A percentile compares a stretch with the other conserved stretches of the same genome.
phyloP scores from a whole-genome alignment of 2,888 invertebrate species.

The Abscondita cerata region DNA sequence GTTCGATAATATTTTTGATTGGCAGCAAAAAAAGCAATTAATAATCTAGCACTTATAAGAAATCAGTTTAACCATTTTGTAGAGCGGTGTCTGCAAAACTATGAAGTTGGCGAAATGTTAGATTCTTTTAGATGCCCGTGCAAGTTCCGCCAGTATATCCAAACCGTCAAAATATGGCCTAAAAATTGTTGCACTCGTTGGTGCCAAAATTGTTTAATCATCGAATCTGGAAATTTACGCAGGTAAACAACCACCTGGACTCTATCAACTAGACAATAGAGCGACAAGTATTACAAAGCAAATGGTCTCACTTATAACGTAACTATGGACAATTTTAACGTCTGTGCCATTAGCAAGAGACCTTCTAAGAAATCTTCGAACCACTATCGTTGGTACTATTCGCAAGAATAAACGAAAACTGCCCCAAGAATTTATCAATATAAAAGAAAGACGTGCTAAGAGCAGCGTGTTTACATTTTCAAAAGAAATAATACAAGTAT shows the following conservation, averaged over 20 bases:
- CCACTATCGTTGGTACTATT: too few relatives aligned
- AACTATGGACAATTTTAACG: too few relatives aligned
- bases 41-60: neutral
- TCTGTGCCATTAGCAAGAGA: too few relatives aligned
- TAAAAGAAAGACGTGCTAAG: too few relatives aligned
- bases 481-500: too few relatives aligned
- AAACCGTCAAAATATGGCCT: slow-evolving; percentile 36
- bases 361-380: too few relatives aligned
- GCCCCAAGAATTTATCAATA: too few relatives aligned
- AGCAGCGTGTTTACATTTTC: too few relatives aligned
- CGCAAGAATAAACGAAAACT: too few relatives aligned
- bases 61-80: slow-evolving; percentile 1
- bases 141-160: slow-evolving; percentile 36
- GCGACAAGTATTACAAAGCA: slow-evolving; percentile 18
- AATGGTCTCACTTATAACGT: slow-evolving; percentile 11
- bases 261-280: slow-evolving; percentile 11
- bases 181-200: slow-evolving; percentile 25
- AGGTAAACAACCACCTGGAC: slow-evolving; percentile 20
- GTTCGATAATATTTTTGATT: neutral
- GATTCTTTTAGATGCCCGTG: neutral
- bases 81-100: neutral
- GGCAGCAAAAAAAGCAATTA: neutral
- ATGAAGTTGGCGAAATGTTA: neutral
- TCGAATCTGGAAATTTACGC: slow-evolving; percentile 29
- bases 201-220: slow-evolving; percentile 17